phyloP scores from a whole-genome alignment of 2,113 vertebrate genomes.

The Charina bottae region DNA sequence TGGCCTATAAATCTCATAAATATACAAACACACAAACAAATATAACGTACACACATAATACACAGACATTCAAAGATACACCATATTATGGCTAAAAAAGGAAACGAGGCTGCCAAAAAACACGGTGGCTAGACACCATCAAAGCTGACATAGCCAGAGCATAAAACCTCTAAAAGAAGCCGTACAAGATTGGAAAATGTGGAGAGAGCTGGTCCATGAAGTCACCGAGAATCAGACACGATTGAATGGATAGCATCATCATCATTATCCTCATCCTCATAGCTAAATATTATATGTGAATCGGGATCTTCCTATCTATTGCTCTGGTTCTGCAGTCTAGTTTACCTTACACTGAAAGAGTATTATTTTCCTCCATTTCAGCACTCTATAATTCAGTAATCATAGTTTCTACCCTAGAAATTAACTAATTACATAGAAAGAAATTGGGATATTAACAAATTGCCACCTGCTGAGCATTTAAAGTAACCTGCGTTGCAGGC shows the following conservation, averaged over 20 bases:
- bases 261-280: no score
- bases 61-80: background rate
- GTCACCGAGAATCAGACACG: no score
- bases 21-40: background rate
- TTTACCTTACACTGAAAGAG: background rate
- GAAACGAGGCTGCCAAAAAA: no score
- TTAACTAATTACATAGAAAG: background rate
- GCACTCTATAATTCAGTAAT: background rate
- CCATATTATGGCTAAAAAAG: background rate
- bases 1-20: background rate
- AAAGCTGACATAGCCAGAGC: no score
- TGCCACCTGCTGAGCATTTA: constrained; percentile 3
- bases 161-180: no score
- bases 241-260: no score
- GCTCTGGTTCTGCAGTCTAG: background rate
- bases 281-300: background rate
- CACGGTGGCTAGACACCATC: no score
- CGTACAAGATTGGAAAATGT: no score
- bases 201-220: no score
- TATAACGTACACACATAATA: background rate
- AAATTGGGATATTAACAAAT: constrained; percentile 13
- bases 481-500: constrained; percentile 18
- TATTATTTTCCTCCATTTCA: background rate
- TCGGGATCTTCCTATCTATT: background rate
- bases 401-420: background rate